phyloP scores from a whole-genome alignment of 2,888 invertebrate genomes.

The Dolichopus griseipennis region DNA sequence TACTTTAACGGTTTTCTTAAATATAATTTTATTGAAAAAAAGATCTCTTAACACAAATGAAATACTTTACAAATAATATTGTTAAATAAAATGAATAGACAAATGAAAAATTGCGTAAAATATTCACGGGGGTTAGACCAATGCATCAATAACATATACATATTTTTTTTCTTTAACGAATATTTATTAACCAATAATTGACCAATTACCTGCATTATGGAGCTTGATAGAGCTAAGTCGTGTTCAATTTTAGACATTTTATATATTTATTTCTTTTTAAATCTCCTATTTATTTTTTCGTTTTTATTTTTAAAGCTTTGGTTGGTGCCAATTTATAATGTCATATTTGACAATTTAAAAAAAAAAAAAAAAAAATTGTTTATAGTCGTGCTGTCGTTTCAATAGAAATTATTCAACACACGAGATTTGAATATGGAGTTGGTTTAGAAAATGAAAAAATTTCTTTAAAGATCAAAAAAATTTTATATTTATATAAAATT shows the following conservation, averaged over 20 bases:
- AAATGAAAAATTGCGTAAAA: constrained; percentile 8
- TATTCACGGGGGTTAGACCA: constrained; percentile 3
- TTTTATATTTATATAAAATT: too few relatives aligned
- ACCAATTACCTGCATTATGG: constrained; percentile 75
- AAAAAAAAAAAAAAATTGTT: too few relatives aligned
- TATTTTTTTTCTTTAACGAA: neutral
- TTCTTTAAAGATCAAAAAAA: neutral
- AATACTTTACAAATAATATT: neutral
- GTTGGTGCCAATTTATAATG: constrained; percentile 1
- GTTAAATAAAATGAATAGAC: neutral
- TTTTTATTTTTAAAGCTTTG: constrained; percentile 6
- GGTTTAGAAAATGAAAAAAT: neutral
- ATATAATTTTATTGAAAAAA: neutral
- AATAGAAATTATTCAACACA: neutral
- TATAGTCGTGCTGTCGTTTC: neutral
- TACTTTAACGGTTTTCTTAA: neutral
- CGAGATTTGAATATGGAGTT: neutral
- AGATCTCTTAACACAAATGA: neutral
- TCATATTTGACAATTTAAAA: neutral
- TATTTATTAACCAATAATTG: constrained; percentile 3
- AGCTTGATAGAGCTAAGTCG: constrained; percentile 69
- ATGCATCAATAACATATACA: neutral
- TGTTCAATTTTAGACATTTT: constrained; percentile 59
- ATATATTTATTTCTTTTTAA: constrained; percentile 11
- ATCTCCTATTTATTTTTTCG: neutral